Base-by-base conservation (phyloP, 2,888 invertebrate genomes). In the Amblyjoppa proteus region DNA sequence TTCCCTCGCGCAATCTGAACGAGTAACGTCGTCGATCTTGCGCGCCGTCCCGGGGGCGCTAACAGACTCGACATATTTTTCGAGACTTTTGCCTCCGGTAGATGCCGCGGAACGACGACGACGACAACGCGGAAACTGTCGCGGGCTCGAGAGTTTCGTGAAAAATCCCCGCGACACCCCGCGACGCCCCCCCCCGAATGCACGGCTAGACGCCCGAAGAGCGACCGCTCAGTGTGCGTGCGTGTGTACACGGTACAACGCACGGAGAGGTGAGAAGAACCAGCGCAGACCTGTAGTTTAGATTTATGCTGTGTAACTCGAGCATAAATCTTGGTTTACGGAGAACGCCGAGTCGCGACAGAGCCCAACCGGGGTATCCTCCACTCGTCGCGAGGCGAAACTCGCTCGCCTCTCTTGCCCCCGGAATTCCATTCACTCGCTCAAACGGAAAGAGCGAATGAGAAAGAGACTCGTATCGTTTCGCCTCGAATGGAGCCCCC, bases 291-390 rank as follows among this genome's bases (percentile, higher is more conserved):
- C 64, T 34, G 77, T 45, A 77, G 77, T 84, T 84, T 85, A 89
- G 89, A 87, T 90, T 90, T 90, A 90, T 90, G 87, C 90, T 86
- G 86, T 87, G 89, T 88, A 90, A 87, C 88, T 87, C 81, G 89
- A 86, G 89, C 90, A 90, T 90, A 90, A 91, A 91, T 91, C 87
- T 88, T 90, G 89, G 90, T 91, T 91, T 90, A 89, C 90, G 75
- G 75, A 75, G 75, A 56, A 45, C 79, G 82, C 74, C 56, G 53
- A 70, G 73, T 61, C 70, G 73, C 64, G 53, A 66, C 49, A 56
- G 38, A 58, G 69, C 58, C 45, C 78, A 20, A 34, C 41, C 25
- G 20, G 53, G n/a, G 6, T 13, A 64, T 64, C 31, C 34, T 64
- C 34, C 2, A 64, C 61, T 64, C 9, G 38, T 70, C 69, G 69